Conservation (phyloP, 2,888 invertebrate genomes). For the Polyploca ridens region DNA sequence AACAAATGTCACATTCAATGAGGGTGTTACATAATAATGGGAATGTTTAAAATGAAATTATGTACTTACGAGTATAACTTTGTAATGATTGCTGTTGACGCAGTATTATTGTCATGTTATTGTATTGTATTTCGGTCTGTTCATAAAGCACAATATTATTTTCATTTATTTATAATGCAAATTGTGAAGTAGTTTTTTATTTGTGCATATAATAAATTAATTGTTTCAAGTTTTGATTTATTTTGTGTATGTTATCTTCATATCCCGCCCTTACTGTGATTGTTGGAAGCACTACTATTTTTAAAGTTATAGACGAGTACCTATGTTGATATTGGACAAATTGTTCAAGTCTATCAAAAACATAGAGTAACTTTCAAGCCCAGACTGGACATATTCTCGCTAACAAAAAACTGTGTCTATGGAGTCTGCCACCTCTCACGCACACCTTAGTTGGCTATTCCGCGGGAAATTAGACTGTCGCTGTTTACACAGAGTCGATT, state of each 20-base stretch:
- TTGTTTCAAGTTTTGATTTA: neutral
- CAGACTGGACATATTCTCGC: no score
- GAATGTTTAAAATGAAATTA: neutral
- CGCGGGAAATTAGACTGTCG: no score
- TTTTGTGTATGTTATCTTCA: neutral
- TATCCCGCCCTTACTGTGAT: neutral
- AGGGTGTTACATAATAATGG: neutral
- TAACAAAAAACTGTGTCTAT: no score
- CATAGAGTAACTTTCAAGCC: no score
- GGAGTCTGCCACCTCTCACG: no score
- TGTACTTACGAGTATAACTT: neutral
- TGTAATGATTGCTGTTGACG: neutral
- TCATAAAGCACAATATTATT: constrained; percentile 6
- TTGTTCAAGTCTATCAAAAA: no score
- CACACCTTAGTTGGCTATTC: no score
- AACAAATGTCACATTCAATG: neutral
- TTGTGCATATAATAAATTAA: constrained; percentile 4
- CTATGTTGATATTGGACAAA: no score
- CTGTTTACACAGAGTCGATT: no score
- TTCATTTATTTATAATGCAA: neutral
- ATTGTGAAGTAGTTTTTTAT: constrained; percentile 3
- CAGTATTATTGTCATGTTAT: neutral
- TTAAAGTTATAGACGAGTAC: no score
- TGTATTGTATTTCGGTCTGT: constrained; percentile 2
- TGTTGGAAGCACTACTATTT: no score